phyloP scores from a whole-genome alignment of 2,888 invertebrate species.

The Laspeyria flexula region DNA sequence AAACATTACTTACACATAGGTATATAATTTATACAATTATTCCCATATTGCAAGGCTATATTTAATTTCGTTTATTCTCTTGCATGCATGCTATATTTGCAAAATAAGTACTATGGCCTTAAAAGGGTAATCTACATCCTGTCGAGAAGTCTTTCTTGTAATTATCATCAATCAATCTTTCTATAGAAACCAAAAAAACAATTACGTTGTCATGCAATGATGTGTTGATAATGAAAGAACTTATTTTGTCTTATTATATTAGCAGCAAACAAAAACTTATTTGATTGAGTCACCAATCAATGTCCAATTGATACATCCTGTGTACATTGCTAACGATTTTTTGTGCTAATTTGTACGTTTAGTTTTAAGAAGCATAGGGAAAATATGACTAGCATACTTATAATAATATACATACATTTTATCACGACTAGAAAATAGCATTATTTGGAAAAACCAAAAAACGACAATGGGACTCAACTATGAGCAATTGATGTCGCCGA shows the following conservation, averaged over 20 bases:
- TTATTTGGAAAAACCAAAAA: no score
- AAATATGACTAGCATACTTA: no score
- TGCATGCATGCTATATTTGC: no score
- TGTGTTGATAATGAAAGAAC: slow-evolving; percentile 16
- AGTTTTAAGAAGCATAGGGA: no score
- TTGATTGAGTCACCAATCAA: slow-evolving; percentile 19
- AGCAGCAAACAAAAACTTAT: slow-evolving; percentile 11
- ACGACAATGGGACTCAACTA: no score
- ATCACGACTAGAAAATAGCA: no score
- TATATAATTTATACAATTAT: slow-evolving; percentile 5
- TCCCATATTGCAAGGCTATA: neutral
- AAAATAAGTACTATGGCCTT: neutral
- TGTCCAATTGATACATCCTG: slow-evolving; percentile 1
- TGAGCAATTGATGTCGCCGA: no score
- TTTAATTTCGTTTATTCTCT: slow-evolving; percentile 2
- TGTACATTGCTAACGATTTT: neutral
- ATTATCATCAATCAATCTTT: slow-evolving; percentile 26
- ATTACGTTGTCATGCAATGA: slow-evolving; percentile 16
- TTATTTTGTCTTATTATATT: slow-evolving; percentile 17
- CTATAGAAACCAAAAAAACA: slow-evolving; percentile 20
- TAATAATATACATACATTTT: no score
- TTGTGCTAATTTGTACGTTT: neutral
- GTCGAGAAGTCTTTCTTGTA: neutral
- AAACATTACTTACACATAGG: no score
- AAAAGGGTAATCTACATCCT: neutral